Evolutionary conservation across 2,113 vertebrate species (phyloP).

Genomic region (Hydropotes inermis): DNA sequence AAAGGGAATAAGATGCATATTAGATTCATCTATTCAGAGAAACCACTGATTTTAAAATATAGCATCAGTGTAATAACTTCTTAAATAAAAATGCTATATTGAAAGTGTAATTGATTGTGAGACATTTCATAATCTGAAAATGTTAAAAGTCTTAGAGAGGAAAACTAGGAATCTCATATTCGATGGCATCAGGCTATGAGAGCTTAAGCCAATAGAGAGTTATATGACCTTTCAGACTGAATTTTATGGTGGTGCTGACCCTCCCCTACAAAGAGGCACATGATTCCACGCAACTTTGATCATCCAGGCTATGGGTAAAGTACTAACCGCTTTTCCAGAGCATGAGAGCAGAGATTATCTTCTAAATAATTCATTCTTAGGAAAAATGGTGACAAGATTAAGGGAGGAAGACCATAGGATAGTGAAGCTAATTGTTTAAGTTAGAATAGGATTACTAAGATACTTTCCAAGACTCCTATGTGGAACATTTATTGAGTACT

Average conservation of each 20-base stretch:
- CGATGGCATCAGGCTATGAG: neutral
- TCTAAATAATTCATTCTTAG: neutral
- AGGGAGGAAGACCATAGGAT: neutral
- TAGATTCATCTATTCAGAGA: neutral
- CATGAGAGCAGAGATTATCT: neutral
- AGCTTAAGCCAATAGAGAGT: neutral
- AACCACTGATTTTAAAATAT: slow-evolving; percentile 30
- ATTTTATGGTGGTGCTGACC: neutral
- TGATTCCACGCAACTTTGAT: neutral
- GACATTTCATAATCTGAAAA: neutral
- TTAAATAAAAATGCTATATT: neutral
- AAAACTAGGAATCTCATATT: neutral
- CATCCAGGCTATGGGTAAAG: neutral
- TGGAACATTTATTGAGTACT: neutral
- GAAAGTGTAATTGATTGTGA: neutral
- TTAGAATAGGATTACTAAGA: neutral
- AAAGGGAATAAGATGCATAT: neutral
- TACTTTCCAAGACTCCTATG: neutral
- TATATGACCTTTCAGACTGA: neutral
- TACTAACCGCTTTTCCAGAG: neutral
- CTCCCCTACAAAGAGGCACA: neutral
- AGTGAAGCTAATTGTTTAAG: neutral
- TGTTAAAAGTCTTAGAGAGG: neutral
- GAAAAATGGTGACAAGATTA: neutral
- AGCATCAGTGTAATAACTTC: neutral